Percentiles rank a stretch among this genome's conserved stretches.
Conservation (phyloP, 2,888 invertebrate genomes). For the Stratiomys singularior region DNA sequence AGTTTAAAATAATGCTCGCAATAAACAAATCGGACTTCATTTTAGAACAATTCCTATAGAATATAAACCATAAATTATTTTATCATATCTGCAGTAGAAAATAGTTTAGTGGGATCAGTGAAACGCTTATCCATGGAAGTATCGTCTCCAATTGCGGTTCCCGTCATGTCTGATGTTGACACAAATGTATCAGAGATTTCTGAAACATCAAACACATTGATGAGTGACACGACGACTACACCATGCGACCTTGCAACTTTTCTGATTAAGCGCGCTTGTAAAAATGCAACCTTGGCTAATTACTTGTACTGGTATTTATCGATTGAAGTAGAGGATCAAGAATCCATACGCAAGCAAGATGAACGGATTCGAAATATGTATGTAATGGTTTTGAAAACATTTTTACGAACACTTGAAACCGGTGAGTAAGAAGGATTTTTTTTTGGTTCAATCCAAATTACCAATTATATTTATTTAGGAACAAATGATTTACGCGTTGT, state of each 20-base stretch:
- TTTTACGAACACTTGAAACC: conserved; percentile 77
- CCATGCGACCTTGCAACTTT: conserved; percentile 86
- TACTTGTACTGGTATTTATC: conserved; percentile 97
- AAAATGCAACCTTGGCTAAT: conserved; percentile 90
- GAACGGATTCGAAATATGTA: conserved; percentile 84
- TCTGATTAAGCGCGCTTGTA: conserved; percentile 88
- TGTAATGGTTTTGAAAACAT: conserved; percentile 86
- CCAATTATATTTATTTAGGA: conserved; percentile 62
- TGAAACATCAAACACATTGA: conserved; percentile 67
- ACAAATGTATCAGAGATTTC: conserved; percentile 58
- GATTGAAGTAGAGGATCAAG: conserved; percentile 93
- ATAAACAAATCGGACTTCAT: not conserved
- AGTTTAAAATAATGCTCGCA: no score
- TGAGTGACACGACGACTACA: conserved; percentile 62
- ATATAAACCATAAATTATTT: no score
- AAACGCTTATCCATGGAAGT: conserved; percentile 24
- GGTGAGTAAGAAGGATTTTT: conserved; percentile 66
- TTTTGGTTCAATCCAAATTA: no score
- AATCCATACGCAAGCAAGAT: conserved; percentile 77
- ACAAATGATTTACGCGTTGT: conserved; percentile 78
- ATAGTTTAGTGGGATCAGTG: not conserved
- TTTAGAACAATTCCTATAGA: not conserved
- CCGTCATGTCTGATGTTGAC: conserved; percentile 30
- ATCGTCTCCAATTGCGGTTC: conserved; percentile 31
- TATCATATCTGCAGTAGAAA: conserved; percentile 6